Percentiles rank a stretch among this genome's conserved stretches.
These are phyloP conservation scores for Caenorhabditis afra DNA, from an alignment of 2,888 invertebrate genomes.

Conservation along the genomic window DNA sequence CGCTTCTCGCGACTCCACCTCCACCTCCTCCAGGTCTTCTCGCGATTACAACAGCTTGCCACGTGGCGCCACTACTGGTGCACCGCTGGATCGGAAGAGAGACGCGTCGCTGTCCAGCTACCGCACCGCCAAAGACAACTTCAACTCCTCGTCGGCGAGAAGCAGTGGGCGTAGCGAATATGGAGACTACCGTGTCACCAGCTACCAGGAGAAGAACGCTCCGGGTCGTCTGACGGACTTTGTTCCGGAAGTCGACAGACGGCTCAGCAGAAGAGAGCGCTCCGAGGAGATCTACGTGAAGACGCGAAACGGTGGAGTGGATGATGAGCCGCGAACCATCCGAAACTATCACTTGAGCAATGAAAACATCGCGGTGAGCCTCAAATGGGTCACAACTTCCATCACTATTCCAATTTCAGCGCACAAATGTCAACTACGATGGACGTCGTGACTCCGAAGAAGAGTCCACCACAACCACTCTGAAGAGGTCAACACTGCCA, in stretches of 20 bases:
- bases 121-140: slow-evolving; percentile 54
- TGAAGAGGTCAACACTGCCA: slow-evolving; percentile 57
- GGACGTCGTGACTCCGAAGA: slow-evolving; percentile 51
- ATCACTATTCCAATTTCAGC: slow-evolving; percentile 47
- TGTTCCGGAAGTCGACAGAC: slow-evolving; percentile 75
- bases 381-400: too few relatives aligned
- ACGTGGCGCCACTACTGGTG: slow-evolving; percentile 38
- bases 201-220: slow-evolving; percentile 55
- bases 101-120: slow-evolving; percentile 55
- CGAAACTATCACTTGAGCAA: slow-evolving; percentile 62
- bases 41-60: slow-evolving; percentile 68
- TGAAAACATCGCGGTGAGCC: slow-evolving; percentile 44
- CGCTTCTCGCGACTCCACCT: slow-evolving; percentile 49
- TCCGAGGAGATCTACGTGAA: slow-evolving; percentile 46
- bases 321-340: slow-evolving; percentile 57
- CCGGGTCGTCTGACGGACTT: slow-evolving; percentile 78
- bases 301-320: slow-evolving; percentile 21
- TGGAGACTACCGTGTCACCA: slow-evolving; percentile 50
- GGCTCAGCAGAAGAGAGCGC: slow-evolving; percentile 37
- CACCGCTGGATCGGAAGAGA: slow-evolving; percentile 36
- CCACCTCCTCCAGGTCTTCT: slow-evolving; percentile 41
- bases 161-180: slow-evolving; percentile 54
- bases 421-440: slow-evolving; percentile 45
- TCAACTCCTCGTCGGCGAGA: slow-evolving; percentile 44
- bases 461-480: slow-evolving; percentile 47